Base-by-base conservation (phyloP, 2,888 invertebrate species). In the Hetaerina titia region DNA sequence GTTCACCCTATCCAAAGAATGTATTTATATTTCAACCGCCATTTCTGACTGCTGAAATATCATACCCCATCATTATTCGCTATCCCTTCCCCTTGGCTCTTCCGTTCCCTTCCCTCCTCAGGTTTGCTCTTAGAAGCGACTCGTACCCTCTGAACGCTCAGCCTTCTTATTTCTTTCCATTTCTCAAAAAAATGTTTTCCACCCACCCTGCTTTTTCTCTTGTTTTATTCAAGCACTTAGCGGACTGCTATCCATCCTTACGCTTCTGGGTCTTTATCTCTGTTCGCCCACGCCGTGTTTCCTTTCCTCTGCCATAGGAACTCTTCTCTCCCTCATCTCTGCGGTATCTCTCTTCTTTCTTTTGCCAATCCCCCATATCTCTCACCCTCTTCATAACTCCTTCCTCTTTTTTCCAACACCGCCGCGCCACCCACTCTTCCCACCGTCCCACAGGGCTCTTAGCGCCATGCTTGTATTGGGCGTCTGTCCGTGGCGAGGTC, bases 201-300 rank as follows among this genome's bases (percentile, higher is more conserved):
- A 25, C 4, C 81, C 31, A 11, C 13, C 81, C 11, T 31, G 19
- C 13, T 19, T 15, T 81, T 22, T 25, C 81, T 81, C 81, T 81
- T 92, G 69, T 92, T 92, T 92, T 92, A 92, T 92, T 92, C 92
- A 69, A 92, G 92, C 69, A 69, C 92, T 69, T 92, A 92, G 92
- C 56, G 92, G 69, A 69, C 92, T 92, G 74, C 92, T 69, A 74
- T 92, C 92, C 69, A 57, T 92, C 69, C 69, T 69, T 92, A 31
- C 74, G 31, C 81, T 81, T 81, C 60, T 64, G 56, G 31, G 56
- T 90, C 63, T 92, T 92, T 69, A 69, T 56, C 56, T 69, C 92
- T 13, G 64, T 56, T 90, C 17, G 31, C 56, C 92, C 69, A 19
- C 64, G 19, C 69, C 56, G 64, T 64, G 19, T 90, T n/a, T 60